A percentile compares a stretch with the other conserved stretches of the same genome.
Conservation (phyloP, 2,797 vertebrate genomes). For the Pseudomugil gertrudae region DNA sequence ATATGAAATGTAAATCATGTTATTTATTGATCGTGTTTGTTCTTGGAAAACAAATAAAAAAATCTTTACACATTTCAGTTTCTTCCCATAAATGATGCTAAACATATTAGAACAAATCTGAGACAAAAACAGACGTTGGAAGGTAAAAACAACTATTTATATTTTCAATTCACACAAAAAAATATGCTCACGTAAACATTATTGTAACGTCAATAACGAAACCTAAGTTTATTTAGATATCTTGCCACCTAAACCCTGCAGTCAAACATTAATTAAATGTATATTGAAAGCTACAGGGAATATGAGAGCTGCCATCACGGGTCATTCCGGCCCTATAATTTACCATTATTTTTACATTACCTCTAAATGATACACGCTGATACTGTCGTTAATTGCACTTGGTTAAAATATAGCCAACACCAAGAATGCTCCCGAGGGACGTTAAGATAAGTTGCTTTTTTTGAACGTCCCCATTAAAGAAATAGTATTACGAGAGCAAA, state of each 20-base stretch:
- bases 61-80: constrained; percentile 63
- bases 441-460: constrained; percentile 89
- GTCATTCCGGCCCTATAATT: constrained; percentile 99
- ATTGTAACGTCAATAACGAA: constrained; percentile 70
- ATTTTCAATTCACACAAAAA: neutral
- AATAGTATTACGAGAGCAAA: constrained; percentile 97
- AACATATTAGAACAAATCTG: neutral
- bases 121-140: neutral
- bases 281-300: constrained; percentile 90
- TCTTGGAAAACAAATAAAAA: constrained; percentile 99
- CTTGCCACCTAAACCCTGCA: constrained; percentile 82
- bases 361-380: constrained; percentile 99
- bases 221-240: constrained; percentile 79
- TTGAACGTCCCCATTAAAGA: constrained; percentile 97
- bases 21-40: constrained; percentile 99
- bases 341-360: constrained; percentile 99
- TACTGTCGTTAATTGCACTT: constrained; percentile 99
- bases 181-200: neutral
- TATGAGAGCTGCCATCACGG: constrained; percentile 93
- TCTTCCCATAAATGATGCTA: constrained; percentile 40
- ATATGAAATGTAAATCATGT: constrained; percentile 99
- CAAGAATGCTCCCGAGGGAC: constrained; percentile 87
- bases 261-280: constrained; percentile 93
- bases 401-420: constrained; percentile 91
- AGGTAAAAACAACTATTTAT: no score